phyloP scores from a whole-genome alignment of 2,888 invertebrate species.

The Pristionchus entomophagus region DNA sequence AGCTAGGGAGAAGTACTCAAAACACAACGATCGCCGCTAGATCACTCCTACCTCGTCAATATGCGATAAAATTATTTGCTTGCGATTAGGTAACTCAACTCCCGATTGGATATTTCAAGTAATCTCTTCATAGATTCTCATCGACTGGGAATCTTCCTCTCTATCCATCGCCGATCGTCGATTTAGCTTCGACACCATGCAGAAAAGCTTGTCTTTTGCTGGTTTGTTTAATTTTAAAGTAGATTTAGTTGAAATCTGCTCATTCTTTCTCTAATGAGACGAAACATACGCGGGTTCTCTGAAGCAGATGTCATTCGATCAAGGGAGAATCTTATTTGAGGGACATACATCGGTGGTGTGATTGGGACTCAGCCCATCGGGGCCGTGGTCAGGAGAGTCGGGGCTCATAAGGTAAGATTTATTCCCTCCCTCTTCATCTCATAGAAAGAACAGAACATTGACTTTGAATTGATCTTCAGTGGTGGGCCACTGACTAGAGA shows the following conservation, averaged over 20 bases:
- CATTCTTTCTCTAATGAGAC: too few species aligned
- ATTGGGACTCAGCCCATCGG: constrained; percentile 58
- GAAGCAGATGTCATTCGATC: too few species aligned
- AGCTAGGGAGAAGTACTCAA: too few species aligned
- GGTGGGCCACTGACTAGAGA: too few species aligned
- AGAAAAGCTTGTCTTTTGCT: constrained; percentile 62
- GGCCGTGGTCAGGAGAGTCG: constrained; percentile 52
- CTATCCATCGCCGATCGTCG: constrained; percentile 60
- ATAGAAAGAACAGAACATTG: too few species aligned
- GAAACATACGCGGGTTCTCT: too few species aligned
- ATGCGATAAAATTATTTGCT: not conserved
- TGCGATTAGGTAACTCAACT: not conserved
- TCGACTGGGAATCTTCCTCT: constrained; percentile 58
- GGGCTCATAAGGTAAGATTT: constrained; percentile 55
- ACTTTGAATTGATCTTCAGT: too few species aligned
- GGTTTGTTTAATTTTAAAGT: constrained; percentile 43
- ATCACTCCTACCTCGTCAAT: not conserved
- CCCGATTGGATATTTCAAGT: not conserved
- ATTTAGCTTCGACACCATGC: constrained; percentile 55
- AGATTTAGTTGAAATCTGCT: too few species aligned
- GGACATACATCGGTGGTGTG: constrained; percentile 54
- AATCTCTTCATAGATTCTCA: not conserved
- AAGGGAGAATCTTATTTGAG: not conserved
- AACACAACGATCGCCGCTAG: too few species aligned
- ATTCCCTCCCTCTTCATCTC: not conserved